phyloP scores from a whole-genome alignment of 2,797 vertebrate genomes.

The Sebastes hubbsi region DNA sequence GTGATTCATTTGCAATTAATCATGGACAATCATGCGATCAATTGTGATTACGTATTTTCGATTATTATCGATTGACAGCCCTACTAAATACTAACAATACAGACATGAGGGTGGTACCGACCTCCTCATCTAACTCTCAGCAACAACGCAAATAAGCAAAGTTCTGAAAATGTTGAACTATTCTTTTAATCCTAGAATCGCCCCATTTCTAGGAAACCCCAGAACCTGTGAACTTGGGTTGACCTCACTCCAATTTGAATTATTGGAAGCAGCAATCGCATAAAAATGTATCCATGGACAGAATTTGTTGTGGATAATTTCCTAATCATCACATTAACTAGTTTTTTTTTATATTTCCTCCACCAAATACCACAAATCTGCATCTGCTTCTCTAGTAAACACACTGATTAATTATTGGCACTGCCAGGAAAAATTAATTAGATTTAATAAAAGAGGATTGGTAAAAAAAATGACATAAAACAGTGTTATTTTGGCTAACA shows the following conservation, averaged over 20 bases:
- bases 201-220: background rate
- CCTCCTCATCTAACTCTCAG: background rate
- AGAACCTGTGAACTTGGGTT: background rate
- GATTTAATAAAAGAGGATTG: background rate
- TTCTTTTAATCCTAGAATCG: background rate
- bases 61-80: too few relatives aligned
- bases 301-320: background rate
- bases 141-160: background rate
- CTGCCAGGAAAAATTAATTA: constrained; percentile 14
- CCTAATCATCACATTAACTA: background rate
- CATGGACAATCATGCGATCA: too few relatives aligned
- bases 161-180: background rate
- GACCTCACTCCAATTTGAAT: background rate
- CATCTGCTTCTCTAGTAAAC: background rate
- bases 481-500: constrained; percentile 26
- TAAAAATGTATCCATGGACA: too few relatives aligned
- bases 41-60: fast-evolving
- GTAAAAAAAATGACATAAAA: background rate
- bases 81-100: too few relatives aligned
- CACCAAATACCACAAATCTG: background rate
- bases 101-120: background rate
- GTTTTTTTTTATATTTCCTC: background rate
- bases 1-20: too few relatives aligned
- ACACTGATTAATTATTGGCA: background rate
- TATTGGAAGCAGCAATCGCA: background rate